Conservation (phyloP, 2,113 vertebrate genomes). For the Scomber colias region DNA sequence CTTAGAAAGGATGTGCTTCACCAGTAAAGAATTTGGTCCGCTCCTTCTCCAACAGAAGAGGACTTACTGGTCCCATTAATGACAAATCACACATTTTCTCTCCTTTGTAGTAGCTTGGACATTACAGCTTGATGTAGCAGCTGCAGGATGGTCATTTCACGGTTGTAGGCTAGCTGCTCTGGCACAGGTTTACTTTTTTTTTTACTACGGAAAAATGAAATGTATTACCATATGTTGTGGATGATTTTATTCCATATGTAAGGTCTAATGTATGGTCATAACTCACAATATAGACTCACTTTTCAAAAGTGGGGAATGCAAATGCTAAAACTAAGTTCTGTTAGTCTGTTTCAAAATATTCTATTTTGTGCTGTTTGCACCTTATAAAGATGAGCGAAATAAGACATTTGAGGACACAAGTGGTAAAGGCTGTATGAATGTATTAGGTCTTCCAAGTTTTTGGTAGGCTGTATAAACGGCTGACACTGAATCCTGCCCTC, state of each 20-base stretch:
- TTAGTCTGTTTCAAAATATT: background rate
- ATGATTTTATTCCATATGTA: too few species aligned
- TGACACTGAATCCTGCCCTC: too few species aligned
- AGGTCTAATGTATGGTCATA: background rate
- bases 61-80: conserved; percentile 65
- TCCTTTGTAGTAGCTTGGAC: conserved; percentile 20
- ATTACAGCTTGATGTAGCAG: conserved; percentile 29
- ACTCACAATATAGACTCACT: background rate
- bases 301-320: background rate
- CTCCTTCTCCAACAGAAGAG: conserved; percentile 38
- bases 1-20: conserved; percentile 75
- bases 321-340: background rate
- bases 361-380: background rate
- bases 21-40: conserved; percentile 72
- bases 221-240: too few species aligned
- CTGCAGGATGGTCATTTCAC: conserved; percentile 4
- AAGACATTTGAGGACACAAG: too few species aligned
- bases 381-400: background rate
- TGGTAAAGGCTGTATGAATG: too few species aligned
- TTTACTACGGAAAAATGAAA: background rate
- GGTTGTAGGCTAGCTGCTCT: background rate
- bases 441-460: too few species aligned
- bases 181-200: background rate
- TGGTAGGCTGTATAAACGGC: background rate
- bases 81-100: conserved; percentile 49